A percentile compares a stretch with the other conserved stretches of the same genome.
Conservation (phyloP, 2,888 invertebrate genomes). For the Heliconius cydno region DNA sequence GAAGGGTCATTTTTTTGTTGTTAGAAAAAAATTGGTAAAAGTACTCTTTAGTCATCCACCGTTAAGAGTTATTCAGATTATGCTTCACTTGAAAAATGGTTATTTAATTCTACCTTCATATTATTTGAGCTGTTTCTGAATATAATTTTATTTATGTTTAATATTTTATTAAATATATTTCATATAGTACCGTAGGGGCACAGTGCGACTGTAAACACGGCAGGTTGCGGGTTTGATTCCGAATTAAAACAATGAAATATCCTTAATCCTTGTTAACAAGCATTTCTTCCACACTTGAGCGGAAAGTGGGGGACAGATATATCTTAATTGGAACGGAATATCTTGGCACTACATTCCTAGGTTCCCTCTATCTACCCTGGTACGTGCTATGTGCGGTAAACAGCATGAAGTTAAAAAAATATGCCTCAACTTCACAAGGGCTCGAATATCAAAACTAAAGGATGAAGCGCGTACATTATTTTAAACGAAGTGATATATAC, state of each 20-base stretch:
- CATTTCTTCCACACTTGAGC: too few species aligned
- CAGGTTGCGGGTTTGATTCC: too few species aligned
- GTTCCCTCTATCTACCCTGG: neutral
- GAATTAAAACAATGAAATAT: too few species aligned
- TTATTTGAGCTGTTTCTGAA: conserved; percentile 1
- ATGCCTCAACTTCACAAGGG: too few species aligned
- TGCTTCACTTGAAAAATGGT: conserved; percentile 27
- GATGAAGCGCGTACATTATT: too few species aligned
- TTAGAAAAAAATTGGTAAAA: neutral
- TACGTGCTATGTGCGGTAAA: neutral
- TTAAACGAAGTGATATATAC: too few species aligned
- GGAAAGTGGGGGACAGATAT: neutral
- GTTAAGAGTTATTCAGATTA: conserved; percentile 30
- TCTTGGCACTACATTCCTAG: neutral
- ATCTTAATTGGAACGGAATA: neutral
- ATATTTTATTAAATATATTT: neutral
- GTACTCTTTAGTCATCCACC: conserved; percentile 28
- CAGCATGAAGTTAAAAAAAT: neutral
- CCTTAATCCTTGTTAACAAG: too few species aligned
- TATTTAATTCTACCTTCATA: conserved; percentile 11
- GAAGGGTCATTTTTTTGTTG: neutral
- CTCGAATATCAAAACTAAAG: too few species aligned
- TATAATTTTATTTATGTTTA: neutral
- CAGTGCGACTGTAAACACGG: too few species aligned
- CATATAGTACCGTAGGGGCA: too few species aligned